Base-by-base conservation (phyloP, 1,140 invertebrate species). In the Bombus haemorrhoidalis region DNA sequence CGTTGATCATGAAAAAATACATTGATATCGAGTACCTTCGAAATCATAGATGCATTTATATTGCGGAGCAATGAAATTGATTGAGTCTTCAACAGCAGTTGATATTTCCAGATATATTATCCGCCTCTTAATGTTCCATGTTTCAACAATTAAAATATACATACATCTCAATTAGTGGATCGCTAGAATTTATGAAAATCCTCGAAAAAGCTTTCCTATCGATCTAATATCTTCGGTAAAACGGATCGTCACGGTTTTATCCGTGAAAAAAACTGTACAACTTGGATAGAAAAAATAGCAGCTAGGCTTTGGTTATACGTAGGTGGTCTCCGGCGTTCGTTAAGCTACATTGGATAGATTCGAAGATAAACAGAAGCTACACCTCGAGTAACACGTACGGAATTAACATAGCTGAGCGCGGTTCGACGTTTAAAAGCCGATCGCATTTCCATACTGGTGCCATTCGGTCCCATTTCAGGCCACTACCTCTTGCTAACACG, bases 291-390 rank as follows among this genome's bases (percentile, higher is more conserved):
- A 47, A 25, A 37, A 43, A 34, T 8, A 37, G 77, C 43, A 47
- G n/a, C 22, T 43, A n/a, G 13, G 18, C 59, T 64, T 53, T 3
- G 25, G 10, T 59, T 62, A 66, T 53, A 53, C 90, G 92, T 92
- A 93, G 93, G 94, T 93, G 94, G 94, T 94, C 93, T 91, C 57
- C 64, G 75, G 81, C 88, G 88, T 93, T 92, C 86, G 91, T 93
- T 92, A 91, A 92, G 88, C 91, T 92, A 93, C 92, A 94, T 93
- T 91, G 90, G 87, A 89, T 92, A 92, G 93, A 94, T 94, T 91
- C 81, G 92, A 91, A 93, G 94, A 94, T 94, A 94, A 94, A 94
- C 93, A 93, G 92, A 94, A 94, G 93, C 94, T 94, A 94, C 94
- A 94, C 93, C 94, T 94, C 90, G 88, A 90, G 92, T 94, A 93